A percentile compares a stretch with the other conserved stretches of the same genome.
These are phyloP conservation scores for Ciona savignyi DNA, from an alignment of 23 tunicate species.

Conservation along the genomic window DNA sequence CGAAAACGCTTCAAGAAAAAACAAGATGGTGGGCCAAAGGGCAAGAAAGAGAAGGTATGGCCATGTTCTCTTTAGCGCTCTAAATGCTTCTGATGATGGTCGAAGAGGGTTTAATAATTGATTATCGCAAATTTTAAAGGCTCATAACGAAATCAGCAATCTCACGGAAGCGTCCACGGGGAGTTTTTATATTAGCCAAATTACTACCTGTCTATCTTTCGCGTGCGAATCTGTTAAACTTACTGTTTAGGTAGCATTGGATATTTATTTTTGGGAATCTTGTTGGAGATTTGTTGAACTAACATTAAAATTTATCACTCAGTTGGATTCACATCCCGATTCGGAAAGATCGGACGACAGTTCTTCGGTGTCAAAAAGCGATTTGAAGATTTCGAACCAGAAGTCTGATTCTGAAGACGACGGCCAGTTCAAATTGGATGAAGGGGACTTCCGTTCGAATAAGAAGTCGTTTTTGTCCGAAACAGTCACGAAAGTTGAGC, in stretches of 20 bases:
- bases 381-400: background rate
- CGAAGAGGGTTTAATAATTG: background rate
- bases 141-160: background rate
- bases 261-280: background rate
- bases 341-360: background rate
- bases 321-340: background rate
- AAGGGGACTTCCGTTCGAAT: background rate
- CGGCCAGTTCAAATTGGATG: background rate
- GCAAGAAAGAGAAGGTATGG: constrained; percentile 30
- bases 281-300: background rate
- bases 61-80: background rate
- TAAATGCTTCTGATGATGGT: background rate
- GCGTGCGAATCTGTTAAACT: background rate
- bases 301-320: background rate
- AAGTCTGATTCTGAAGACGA: constrained; percentile 7
- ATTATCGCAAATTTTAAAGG: background rate
- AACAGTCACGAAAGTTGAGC: constrained; percentile 14
- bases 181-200: background rate
- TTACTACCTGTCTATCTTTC: background rate
- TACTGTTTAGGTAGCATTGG: background rate
- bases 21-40: constrained; percentile 37
- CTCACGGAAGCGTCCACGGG: background rate
- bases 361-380: constrained; percentile 5
- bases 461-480: background rate
- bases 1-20: constrained; percentile 91